Conservation (phyloP, 2,113 vertebrate species). For the Sylvietta virens region DNA sequence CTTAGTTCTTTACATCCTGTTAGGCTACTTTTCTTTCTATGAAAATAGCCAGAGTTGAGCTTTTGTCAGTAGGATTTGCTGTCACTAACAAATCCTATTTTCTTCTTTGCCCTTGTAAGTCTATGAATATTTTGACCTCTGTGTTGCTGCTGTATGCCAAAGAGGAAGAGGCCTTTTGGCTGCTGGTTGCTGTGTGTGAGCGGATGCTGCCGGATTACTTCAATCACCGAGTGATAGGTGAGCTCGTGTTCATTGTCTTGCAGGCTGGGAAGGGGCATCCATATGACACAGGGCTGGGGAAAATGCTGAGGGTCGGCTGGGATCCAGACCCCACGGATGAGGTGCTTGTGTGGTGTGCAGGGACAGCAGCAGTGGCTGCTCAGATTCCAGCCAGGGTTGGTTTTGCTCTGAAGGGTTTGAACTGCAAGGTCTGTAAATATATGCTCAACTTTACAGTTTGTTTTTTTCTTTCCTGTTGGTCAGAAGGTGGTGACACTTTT, state of each 20-base stretch:
- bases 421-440: not conserved
- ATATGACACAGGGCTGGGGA: not conserved
- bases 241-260: not conserved
- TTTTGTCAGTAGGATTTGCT: not conserved
- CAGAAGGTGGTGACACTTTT: not conserved
- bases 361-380: not conserved
- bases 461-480: not conserved
- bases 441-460: not conserved
- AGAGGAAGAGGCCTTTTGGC: constrained; percentile 97
- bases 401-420: not conserved
- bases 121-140: constrained; percentile 97
- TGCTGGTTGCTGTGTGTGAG: constrained; percentile 94
- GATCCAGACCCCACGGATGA: not conserved
- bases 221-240: constrained; percentile 93
- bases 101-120: constrained; percentile 70
- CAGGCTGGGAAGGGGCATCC: not conserved
- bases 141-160: constrained; percentile 91
- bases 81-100: not conserved
- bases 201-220: constrained; percentile 97
- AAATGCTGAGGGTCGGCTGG: not conserved
- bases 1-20: not conserved
- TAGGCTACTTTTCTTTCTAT: not conserved
- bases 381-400: not conserved
- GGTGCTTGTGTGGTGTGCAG: not conserved
- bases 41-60: not conserved